Evolutionary conservation across 2,113 vertebrate species (phyloP), one percentile per base, ranked within the genome.

Genomic region (Syngnathus floridae): DNA sequence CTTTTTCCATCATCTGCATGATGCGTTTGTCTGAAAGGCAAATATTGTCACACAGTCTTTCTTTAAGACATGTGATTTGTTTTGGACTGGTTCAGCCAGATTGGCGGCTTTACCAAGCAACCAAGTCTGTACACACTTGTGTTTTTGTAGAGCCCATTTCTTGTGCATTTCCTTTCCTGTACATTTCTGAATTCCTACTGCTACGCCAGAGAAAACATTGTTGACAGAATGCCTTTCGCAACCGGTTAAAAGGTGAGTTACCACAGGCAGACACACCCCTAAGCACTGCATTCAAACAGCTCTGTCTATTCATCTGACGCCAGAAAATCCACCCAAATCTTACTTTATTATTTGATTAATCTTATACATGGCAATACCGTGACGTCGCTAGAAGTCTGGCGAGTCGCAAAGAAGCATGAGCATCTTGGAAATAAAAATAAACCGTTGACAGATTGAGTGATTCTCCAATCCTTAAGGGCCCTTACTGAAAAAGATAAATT

Each of bases 11-110:
- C 12, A 2, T 36, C 7, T 36, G 31, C 19, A n/a, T 49, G 19
- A 49, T 21, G 26, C 22, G n/a, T 36, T 12, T 12, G n/a, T 43
- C 10, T 31, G 7, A 36, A 4, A 8, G 22, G 59, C 11, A 38
- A 41, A 49, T 41, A 63, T 13, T 62, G 2, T 0, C 1, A 40
- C 38, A 10, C 37, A 16, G 48, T 19, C 5, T 48, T 63, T 64
- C 36, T 69, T 2, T 17, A 9, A 70, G 35, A 73, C 49, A 19
- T 52, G 64, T 60, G 17, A 11, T 16, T 67, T 73, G 31, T 55
- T 77, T 65, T 60, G 55, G 72, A 86, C 88, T 67, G 70, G 86
- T 88, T 65, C 21, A 72, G 75, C 89, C 84, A 78, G 90, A 87
- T 9, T 14, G 84, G 76, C 85, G 60, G 72, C 84, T 89, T 81